Evolutionary conservation across 2,113 vertebrate genomes (phyloP).

Genomic region (Scomber colias): DNA sequence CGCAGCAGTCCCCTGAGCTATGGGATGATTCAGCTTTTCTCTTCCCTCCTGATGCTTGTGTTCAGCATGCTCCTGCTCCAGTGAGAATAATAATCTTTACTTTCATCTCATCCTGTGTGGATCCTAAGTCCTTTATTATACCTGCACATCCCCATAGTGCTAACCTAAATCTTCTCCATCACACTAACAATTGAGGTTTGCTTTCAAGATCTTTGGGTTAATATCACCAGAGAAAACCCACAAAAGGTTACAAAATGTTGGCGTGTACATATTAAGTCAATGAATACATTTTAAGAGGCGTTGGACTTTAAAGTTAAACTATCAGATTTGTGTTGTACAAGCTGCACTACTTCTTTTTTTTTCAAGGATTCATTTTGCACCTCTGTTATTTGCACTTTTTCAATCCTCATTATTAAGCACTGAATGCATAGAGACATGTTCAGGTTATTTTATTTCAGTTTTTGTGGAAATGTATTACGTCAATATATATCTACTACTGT

Average conservation of each 20-base stretch:
- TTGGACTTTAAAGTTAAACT: neutral
- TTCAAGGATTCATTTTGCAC: neutral
- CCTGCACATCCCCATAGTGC: conserved; percentile 23
- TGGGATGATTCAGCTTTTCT: conserved; percentile 59
- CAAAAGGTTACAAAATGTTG: neutral
- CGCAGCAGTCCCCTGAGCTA: conserved; percentile 35
- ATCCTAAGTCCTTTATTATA: conserved; percentile 31
- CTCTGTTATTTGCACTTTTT: conserved; percentile 23
- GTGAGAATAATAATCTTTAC: conserved; percentile 47
- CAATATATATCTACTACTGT: conserved; percentile 1
- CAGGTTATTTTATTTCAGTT: neutral
- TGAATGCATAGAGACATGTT: conserved; percentile 29
- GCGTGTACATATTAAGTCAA: conserved; percentile 25
- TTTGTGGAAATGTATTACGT: neutral
- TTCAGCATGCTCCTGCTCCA: conserved; percentile 79
- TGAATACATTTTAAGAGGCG: neutral
- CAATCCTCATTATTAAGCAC: neutral
- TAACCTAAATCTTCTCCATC: conserved; percentile 7
- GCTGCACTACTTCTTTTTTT: neutral
- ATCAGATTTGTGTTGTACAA: conserved; percentile 19
- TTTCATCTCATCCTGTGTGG: neutral
- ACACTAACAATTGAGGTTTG: neutral
- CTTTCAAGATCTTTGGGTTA: neutral
- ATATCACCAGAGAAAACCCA: neutral
- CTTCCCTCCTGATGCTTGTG: conserved; percentile 64